Percentiles rank a stretch among this genome's conserved stretches.
phyloP scores from a whole-genome alignment of 2,113 vertebrate species.

The Anguilla japonica region DNA sequence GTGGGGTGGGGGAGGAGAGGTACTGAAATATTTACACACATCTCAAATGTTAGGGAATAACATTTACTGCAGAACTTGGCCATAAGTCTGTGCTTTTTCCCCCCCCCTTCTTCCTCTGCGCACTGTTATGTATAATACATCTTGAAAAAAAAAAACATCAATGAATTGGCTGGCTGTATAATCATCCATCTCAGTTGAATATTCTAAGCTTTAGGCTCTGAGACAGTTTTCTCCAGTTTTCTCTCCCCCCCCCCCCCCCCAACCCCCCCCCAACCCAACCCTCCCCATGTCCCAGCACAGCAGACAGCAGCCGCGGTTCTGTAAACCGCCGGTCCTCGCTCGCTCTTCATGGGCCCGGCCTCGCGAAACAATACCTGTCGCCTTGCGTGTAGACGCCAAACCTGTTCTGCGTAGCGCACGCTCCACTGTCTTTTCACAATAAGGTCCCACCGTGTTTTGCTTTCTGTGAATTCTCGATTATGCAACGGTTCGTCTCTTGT shows the following conservation, averaged over 20 bases:
- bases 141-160: background rate
- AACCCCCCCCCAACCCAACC: too few species aligned
- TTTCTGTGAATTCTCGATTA: too few species aligned
- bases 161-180: background rate
- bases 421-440: too few species aligned
- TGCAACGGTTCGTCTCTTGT: too few species aligned
- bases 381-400: background rate
- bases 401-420: too few species aligned
- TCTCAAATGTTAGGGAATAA: background rate
- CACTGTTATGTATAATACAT: background rate
- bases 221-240: too few species aligned
- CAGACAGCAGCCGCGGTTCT: conserved; percentile 3
- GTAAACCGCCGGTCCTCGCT: background rate
- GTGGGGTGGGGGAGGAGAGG: too few species aligned
- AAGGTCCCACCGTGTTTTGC: too few species aligned
- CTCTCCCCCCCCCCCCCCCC: conserved; percentile 19
- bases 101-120: background rate
- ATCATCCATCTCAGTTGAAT: too few species aligned
- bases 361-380: background rate
- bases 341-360: background rate
- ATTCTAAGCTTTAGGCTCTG: too few species aligned
- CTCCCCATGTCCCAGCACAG: background rate
- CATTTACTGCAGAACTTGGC: background rate
- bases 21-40: conserved; percentile 38
- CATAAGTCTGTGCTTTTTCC: background rate